These are phyloP conservation scores for Hartigia nigra DNA, from an alignment of 2,888 invertebrate species.

Conservation along the genomic window DNA sequence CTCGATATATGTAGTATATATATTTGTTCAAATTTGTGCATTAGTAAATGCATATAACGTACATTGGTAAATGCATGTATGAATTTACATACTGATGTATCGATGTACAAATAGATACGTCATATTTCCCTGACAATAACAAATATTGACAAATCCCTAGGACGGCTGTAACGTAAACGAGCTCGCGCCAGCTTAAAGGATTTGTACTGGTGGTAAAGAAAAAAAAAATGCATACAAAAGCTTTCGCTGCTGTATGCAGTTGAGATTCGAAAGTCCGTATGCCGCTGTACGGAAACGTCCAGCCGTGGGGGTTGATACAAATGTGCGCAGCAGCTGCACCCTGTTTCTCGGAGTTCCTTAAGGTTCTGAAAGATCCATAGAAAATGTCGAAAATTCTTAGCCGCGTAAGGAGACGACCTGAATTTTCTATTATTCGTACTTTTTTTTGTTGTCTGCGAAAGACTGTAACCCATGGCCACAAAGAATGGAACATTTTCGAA, in stretches of 20 bases:
- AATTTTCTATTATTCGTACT: not conserved
- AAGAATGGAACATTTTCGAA: not conserved
- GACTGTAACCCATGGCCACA: not conserved
- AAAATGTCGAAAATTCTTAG: not conserved
- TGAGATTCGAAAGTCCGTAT: not conserved
- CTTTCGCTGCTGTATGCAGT: not conserved
- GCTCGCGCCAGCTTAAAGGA: not conserved
- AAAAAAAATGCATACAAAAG: not conserved
- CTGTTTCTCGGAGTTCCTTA: not conserved
- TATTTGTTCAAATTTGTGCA: not conserved
- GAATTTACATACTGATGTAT: not conserved
- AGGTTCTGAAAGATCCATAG: not conserved
- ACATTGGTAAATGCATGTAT: not conserved
- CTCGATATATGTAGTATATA: not conserved
- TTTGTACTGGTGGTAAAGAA: not conserved
- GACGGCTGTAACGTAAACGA: not conserved
- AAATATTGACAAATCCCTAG: not conserved
- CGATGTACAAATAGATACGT: not conserved
- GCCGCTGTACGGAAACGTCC: not conserved
- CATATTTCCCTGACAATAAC: not conserved
- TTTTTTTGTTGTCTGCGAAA: not conserved
- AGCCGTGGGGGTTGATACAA: not conserved
- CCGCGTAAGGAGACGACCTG: not conserved
- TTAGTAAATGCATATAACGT: not conserved
- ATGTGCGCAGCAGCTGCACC: not conserved